phyloP scores from a whole-genome alignment of 2,797 vertebrate genomes.

The Rhinophrynus dorsalis region DNA sequence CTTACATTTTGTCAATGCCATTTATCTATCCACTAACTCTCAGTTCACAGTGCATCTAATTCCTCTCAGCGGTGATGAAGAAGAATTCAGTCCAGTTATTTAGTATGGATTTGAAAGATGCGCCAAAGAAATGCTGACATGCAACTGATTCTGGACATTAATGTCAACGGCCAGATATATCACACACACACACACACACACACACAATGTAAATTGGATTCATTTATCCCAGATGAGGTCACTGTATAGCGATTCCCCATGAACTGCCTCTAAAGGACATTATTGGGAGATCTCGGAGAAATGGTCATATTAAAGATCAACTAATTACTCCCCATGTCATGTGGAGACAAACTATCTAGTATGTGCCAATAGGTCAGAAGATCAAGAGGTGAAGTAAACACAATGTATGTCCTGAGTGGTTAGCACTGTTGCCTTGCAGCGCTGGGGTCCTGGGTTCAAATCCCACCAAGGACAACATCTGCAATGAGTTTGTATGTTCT shows the following conservation, averaged over 20 bases:
- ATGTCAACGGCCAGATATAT: constrained; percentile 1
- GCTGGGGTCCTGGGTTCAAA: too few species aligned
- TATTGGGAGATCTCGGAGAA: neutral
- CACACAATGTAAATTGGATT: too few species aligned
- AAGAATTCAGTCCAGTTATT: constrained; percentile 28
- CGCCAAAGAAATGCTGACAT: constrained; percentile 13
- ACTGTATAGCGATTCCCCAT: neutral
- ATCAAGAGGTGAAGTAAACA: neutral
- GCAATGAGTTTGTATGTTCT: too few species aligned
- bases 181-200: too few species aligned
- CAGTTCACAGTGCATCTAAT: too few species aligned
- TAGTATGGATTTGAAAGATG: constrained; percentile 15
- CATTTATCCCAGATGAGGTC: constrained; percentile 12
- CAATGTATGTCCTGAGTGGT: too few species aligned
- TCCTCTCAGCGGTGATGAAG: constrained; percentile 18
- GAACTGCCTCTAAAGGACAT: neutral
- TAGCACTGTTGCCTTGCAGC: too few species aligned
- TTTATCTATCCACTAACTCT: too few species aligned
- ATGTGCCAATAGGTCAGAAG: neutral
- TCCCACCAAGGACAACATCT: too few species aligned
- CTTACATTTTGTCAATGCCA: too few species aligned
- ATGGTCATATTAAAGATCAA: too few species aligned
- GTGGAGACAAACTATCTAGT: neutral
- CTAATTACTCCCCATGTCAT: too few species aligned
- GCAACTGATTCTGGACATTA: constrained; percentile 19